Conservation (phyloP, 2,113 vertebrate genomes). For the Psilopsiagon aymara region DNA sequence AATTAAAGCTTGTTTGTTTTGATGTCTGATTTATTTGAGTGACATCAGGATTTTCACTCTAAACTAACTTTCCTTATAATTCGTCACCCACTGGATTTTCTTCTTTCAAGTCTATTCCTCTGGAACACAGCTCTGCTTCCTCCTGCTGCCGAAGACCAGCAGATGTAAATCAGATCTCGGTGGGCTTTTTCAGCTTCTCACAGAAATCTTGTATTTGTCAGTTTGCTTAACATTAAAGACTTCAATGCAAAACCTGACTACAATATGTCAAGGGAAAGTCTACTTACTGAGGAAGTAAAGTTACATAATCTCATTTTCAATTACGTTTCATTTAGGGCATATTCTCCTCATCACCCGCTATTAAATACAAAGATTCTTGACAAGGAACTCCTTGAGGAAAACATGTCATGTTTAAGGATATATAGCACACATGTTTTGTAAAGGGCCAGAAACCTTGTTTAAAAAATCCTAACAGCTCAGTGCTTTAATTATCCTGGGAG, state of each 20-base stretch:
- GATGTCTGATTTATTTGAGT: slow-evolving; percentile 43
- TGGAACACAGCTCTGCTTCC: slow-evolving; percentile 27
- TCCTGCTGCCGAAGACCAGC: slow-evolving; percentile 7
- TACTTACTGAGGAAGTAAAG: slow-evolving; percentile 69
- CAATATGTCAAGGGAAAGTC: slow-evolving; percentile 48
- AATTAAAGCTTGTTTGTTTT: slow-evolving; percentile 52
- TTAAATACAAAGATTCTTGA: slow-evolving; percentile 77
- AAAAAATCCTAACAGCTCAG: background rate
- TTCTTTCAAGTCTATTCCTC: background rate
- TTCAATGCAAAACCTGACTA: slow-evolving; percentile 52
- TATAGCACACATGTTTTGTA: slow-evolving; percentile 67
- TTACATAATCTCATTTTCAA: slow-evolving; percentile 79
- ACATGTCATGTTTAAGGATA: slow-evolving; percentile 76
- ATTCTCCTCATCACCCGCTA: slow-evolving; percentile 72
- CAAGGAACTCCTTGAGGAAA: slow-evolving; percentile 76
- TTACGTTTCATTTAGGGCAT: slow-evolving; percentile 76
- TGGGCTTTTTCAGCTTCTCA: background rate
- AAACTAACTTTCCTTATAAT: background rate
- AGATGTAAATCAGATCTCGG: slow-evolving; percentile 20
- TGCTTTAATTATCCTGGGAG: slow-evolving; percentile 37
- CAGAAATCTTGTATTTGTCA: slow-evolving; percentile 55
- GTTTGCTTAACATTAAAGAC: slow-evolving; percentile 51
- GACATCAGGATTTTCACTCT: slow-evolving; percentile 26
- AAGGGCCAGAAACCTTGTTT: slow-evolving; percentile 50
- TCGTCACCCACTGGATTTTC: background rate